Evolutionary conservation across 2,888 invertebrate species (phyloP), one percentile per base, ranked within the genome.

Genomic region (Leucania comma): DNA sequence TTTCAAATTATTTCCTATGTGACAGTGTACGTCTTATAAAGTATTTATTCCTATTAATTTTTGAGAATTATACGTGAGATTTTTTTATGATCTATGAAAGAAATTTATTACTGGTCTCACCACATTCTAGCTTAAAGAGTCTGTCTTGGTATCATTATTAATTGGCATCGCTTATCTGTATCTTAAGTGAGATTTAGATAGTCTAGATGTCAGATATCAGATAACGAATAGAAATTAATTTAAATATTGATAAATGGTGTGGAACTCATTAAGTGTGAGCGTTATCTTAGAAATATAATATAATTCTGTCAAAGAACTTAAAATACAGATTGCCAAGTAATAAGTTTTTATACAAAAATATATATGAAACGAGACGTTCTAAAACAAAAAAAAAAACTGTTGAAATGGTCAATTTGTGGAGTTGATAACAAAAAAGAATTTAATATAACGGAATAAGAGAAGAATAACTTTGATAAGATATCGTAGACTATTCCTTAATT

Each of bases 171-270:
- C 50, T 79, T 72, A 79, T 61, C 51, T 51, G 26, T 38, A 73
- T 65, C 65, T 64, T 42, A 56, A 78, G 42, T 50, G 64, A 64
- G 59, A 73, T 35, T n/a, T 73, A 46, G 58, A 75, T 56, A 32
- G 35, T 24, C 32, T 38, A 59, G 74, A 75, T 78, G 17, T 17
- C 29, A 76, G 76, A 78, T 59, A 59, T 24, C 29, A 75, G 68
- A 75, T 63, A 59, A 26, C n/a, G 10, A 50, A 2, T 6, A 35
- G 32, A 51, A 24, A 59, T 72, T 32, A 57, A 78, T 73, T 50
- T n/a, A 54, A 53, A 50, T 42, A 20, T 53, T 50, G 48, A 72
- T 54, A 42, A 50, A 76, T 59, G 62, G 48, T 24, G 12, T 72
- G 48, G n/a, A 6, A 58, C 20, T 42, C 51, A 42, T 48, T 42